Base-by-base conservation (phyloP, 2,113 vertebrate species). In the Gymnobelideus leadbeateri region DNA sequence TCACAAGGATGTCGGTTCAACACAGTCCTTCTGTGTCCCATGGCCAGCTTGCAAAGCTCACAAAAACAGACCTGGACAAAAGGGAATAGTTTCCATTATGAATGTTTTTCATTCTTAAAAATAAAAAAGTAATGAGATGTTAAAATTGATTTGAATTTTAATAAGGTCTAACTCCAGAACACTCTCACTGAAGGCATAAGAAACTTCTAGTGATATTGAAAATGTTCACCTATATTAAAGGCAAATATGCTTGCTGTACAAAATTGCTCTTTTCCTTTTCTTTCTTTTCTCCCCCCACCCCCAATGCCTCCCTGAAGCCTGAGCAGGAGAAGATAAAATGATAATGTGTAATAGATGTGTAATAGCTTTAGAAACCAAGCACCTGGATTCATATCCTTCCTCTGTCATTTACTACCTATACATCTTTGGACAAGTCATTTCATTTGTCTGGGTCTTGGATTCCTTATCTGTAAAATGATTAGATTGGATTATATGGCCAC, bases 91-190 rank as follows among this genome's bases (percentile, higher is more conserved):
- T 94, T 90, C 68, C 84, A 92, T 91, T 57, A 92, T 95, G 50
- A 3, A 2, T 77, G 8, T n/a, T 14, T 2, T 55, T 94, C 47
- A n/a, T 50, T 95, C 96, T 95, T 89, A 95, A 51, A 47, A 84
- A 84, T 96, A 92, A 89, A 84, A 94, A 92, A 37, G 55, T 89
- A 96, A 95, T 94, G 77, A 96, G 89, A 96, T 97, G 93, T 95
- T 95, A 95, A 93, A 90, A 96, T 90, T 94, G 95, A 93, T 96
- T 96, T 91, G 91, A 96, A 97, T 97, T 94, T 96, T 96, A 93
- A 95, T 97, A 68, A 95, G 95, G 52, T 92, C 37, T 61, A 94
- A 96, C 89, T 91, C 55, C 9, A 46, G 89, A 97, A 95, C 52
- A 12, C 31, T 10, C 89, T 96, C 93, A 54, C 94, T 96, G 95